Evolutionary conservation across 2,797 vertebrate species (phyloP).

Genomic region (Podarcis siculus): DNA sequence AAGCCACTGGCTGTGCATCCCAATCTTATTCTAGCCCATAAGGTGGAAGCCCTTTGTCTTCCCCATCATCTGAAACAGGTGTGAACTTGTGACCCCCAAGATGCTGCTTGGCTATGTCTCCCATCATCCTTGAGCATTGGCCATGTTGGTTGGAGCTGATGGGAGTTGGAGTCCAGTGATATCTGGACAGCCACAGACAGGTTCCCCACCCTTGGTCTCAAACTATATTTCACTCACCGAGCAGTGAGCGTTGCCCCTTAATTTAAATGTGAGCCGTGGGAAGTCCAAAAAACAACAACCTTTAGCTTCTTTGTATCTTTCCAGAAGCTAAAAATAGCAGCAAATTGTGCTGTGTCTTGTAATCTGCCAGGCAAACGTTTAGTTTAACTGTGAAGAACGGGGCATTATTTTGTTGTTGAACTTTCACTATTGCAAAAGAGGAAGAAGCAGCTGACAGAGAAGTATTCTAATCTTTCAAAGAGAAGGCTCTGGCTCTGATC

Average conservation of each 20-base stretch:
- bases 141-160: background rate
- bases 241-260: rapidly evolving
- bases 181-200: background rate
- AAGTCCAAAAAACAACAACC: background rate
- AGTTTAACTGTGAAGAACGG: rapidly evolving
- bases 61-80: background rate
- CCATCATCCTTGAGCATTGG: background rate
- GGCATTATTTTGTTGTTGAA: background rate
- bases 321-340: rapidly evolving
- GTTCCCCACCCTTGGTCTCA: background rate
- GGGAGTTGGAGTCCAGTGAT: background rate
- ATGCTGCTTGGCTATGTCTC: background rate
- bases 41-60: background rate
- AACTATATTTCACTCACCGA: background rate
- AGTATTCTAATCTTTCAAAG: background rate
- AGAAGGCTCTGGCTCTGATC: background rate
- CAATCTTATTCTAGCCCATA: background rate
- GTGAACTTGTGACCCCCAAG: background rate
- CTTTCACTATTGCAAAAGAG: background rate
- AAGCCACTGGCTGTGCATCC: constrained; percentile 11
- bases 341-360: background rate
- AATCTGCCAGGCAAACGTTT: background rate
- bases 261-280: rapidly evolving
- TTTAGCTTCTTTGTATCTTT: background rate
- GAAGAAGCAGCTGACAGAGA: background rate